Base-by-base conservation (phyloP, 2,797 vertebrate species). In the Cottoperca gobio region DNA sequence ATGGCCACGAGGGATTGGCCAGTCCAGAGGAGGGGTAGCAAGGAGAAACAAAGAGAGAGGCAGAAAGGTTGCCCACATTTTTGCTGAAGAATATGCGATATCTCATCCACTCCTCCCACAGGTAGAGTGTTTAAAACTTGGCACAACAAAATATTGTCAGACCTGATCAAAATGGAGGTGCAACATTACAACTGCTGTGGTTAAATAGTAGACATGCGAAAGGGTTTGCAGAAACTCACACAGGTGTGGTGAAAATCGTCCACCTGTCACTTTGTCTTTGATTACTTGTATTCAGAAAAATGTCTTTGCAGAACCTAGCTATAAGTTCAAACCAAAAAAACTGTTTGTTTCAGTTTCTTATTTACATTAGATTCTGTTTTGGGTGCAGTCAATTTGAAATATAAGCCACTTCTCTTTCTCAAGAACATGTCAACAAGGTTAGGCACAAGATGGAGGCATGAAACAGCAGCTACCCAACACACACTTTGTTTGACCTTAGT, bases 401-500 rank as follows among this genome's bases (percentile, higher is more conserved):
- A 40, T 31, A 53, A 63, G 19, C 11, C 35, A 48, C 46, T 58
- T 62, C 5, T 76, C 21, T 63, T 31, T 21, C 21, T 63, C 17
- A n/a, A 61, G 23, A 45, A 28, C 24, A 59, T 39, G 21, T 62
- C 53, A 46, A 60, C 49, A 48, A 33, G 4, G n/a, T 59, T 11
- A 7, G n/a, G 58, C 33, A 37, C 33, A 39, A 62, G 43, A 70
- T 1, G 33, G 23, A 72, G 14, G 43, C 48, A 58, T 62, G 42
- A 79, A 81, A 78, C 54, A 28, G 23, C 16, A 42, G 53, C 40
- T 16, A 39, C 9, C n/a, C 60, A 23, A 45, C 57, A 81, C 70
- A 87, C 81, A 83, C 72, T 85, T 76, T 67, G 76, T 62, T 62
- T 91, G 89, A 92, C 90, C 88, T 83, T 61, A 39, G 58, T 67